Evolutionary conservation across 2,113 vertebrate genomes (phyloP).

Genomic region (Megaptera novaeangliae): DNA sequence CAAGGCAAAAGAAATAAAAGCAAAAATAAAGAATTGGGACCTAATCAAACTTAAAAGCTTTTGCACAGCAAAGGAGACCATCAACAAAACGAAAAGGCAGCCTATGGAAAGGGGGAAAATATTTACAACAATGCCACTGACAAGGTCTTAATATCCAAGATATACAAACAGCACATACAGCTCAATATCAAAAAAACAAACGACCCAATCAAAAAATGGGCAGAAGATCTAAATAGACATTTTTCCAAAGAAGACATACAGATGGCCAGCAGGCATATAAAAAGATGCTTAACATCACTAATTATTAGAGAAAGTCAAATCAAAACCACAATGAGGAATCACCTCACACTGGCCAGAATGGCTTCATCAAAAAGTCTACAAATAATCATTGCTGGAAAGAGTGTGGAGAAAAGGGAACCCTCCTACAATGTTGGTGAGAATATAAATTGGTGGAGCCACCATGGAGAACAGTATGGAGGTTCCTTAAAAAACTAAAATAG

Average conservation of each 20-base stretch:
- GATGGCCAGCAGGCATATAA: background rate
- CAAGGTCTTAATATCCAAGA: background rate
- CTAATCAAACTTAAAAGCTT: background rate
- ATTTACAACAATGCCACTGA: background rate
- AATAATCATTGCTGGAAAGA: background rate
- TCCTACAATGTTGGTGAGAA: background rate
- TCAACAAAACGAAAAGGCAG: background rate
- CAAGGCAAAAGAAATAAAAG: background rate
- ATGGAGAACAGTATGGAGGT: background rate
- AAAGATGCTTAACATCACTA: background rate
- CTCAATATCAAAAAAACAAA: background rate
- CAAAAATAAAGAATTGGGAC: background rate
- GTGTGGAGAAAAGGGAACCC: background rate
- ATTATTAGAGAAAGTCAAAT: background rate
- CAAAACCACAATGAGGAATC: background rate
- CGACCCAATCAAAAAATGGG: background rate
- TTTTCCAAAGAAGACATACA: background rate
- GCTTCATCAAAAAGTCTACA: background rate
- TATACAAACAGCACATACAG: background rate
- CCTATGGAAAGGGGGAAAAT: background rate
- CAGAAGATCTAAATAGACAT: background rate
- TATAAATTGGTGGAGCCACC: background rate
- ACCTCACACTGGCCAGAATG: background rate
- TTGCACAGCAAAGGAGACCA: background rate
- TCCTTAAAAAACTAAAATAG: background rate